Evolutionary conservation across 2,797 vertebrate species (phyloP), one percentile per base, ranked within the genome.

Genomic region (Percopsis omiscomaycus): DNA sequence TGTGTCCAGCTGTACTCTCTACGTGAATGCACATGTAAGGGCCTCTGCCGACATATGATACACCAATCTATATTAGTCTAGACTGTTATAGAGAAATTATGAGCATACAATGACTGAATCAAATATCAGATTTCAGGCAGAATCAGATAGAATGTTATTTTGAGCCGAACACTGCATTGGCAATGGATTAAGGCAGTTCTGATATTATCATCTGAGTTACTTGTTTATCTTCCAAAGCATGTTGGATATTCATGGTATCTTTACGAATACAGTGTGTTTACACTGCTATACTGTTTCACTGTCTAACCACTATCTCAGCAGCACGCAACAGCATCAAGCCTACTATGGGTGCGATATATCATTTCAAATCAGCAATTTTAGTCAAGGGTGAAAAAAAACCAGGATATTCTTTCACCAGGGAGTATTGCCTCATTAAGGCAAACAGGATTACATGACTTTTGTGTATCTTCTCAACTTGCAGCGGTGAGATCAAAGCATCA

Each of bases 401-500:
- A 15, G 59, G 51, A 60, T n/a, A 69, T 72, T 70, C 6, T 78
- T 70, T 64, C 57, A 59, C 78, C 50, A 28, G 72, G 0, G 13
- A 60, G 62, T 42, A 52, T 74, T 4, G 49, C 77, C 74, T 78
- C 73, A 78, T 82, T 79, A 82, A 52, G 55, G 65, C 52, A 76
- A 82, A 80, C 69, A 65, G 61, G 63, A 84, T 62, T 70, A 73
- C 78, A 75, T 42, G 2, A 59, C 69, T 83, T 79, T 77, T 48
- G 29, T 78, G 61, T 71, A 78, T 78, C 75, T 65, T 61, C 68
- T 82, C 73, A 67, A 86, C 79, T 83, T 75, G 66, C 60, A 6
- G 69, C 64, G 49, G 52, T 42, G 30, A 86, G 78, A 87, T 89
- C 85, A 88, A 85, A 88, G 80, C 79, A 73, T 79, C 70, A 60